Base-by-base conservation (phyloP, 2,113 vertebrate species). In the Paradisaea rubra region DNA sequence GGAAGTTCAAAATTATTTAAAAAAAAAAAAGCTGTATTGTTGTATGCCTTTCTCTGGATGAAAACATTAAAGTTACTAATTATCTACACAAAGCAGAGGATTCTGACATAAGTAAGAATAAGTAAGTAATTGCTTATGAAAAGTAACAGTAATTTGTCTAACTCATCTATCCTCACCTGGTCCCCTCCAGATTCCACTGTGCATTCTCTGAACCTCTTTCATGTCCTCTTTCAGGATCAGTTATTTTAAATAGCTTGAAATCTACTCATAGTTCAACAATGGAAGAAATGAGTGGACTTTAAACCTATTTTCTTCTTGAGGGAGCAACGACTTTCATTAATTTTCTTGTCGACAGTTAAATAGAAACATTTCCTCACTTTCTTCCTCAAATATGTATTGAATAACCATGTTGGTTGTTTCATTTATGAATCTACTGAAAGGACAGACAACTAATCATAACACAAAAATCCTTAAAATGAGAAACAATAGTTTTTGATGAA, bases 161-260 rank as follows among this genome's bases (percentile, higher is more conserved):
- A 86, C 25, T 94, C 56, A 56, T 78, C 57, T 83, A 19, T 53
- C 72, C 52, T 94, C 86, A 84, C 57, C 77, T 95, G 88, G 57
- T 79, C 52, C 35, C 41, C 44, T 86, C n/a, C 54, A 89, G 44
- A 59, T 72, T 93, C 80, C 81, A 39, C 73, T 53, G 18, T 28
- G 50, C 14, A 68, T 71, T 83, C 79, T 30, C 53, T 86, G 61
- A 88, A 69, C n/a, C n/a, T 91, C 76, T 84, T 88, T 61, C 77
- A 56, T 28, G 53, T 65, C 60, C 28, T 5, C 93, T 93, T 93
- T 93, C 86, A 94, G 72, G 86, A 91, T 86, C 68, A 93, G 56
- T 47, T 81, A 61, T 91, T 93, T 95, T 69, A 93, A 93, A 90
- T 18, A 90, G 76, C 72, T 92, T 88, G 87, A 88, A 90, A 74